Base-by-base conservation (phyloP, 2,888 invertebrate species). In the Dryadula phaetusa region DNA sequence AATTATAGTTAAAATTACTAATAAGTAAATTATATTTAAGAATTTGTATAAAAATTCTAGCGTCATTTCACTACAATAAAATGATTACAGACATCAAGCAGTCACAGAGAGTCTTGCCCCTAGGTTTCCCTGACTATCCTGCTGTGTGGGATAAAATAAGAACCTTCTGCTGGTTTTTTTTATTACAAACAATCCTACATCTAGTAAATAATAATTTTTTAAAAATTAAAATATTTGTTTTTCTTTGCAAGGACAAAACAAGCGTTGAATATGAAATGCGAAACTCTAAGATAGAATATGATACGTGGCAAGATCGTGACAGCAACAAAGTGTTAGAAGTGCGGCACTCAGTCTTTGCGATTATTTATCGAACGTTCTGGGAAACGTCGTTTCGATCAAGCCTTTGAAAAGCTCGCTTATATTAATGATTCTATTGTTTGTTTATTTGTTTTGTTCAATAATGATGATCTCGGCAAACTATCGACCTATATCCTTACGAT, bases 321-420 rank as follows among this genome's bases (percentile, higher is more conserved):
- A 47, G 62, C 56, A 44, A 69, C 69, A 69, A 69, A 69, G 69
- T 66, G 62, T 58, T 62, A 47, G 49, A 7, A 49, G 40, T 49
- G 63, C 53, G 47, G 52, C 60, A 44, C 63, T 64, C 37, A 54
- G 47, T 67, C 67, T 58, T 66, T 62, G 62, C 34, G 69, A 53
- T 66, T 68, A 54, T 68, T 65, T 69, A 69, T 62, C 54, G 54
- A 65, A 34, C 44, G 64, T 64, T 58, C 64, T 52, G 34, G 58
- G 44, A 67, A 67, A 53, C 63, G 44, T 52, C 63, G 58, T 64
- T 40, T 63, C 67, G 52, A 64, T 67, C 67, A 64, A 49, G 46
- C 40, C 58, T 49, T 58, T 64, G 47, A 64, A 64, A 64, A 40
- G 47, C 40, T 40, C 40, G 49, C 64, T 49, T 64, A 42, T 53